phyloP scores from a whole-genome alignment of 2,113 vertebrate genomes.

The Pholis gunnellus region DNA sequence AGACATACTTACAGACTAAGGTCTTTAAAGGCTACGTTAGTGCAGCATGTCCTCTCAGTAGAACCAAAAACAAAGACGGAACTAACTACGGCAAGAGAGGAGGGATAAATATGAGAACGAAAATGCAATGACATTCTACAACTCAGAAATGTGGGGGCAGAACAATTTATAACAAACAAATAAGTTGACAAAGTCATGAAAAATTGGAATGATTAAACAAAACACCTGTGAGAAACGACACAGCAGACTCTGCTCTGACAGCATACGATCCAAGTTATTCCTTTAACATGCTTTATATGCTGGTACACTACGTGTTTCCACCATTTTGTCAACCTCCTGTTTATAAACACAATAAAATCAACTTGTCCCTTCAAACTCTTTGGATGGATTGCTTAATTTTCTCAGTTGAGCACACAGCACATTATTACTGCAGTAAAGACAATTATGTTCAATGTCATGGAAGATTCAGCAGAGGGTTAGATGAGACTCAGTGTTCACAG shows the following conservation, averaged over 20 bases:
- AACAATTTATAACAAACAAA: too few species aligned
- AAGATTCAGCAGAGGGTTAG: constrained; percentile 8
- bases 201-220: too few species aligned
- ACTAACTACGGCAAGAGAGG: too few species aligned
- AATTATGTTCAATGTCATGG: constrained; percentile 7
- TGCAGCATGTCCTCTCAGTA: too few species aligned
- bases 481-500: constrained; percentile 15
- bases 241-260: not conserved
- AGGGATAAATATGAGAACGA: too few species aligned
- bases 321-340: not conserved
- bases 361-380: not conserved
- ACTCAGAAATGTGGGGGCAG: too few species aligned
- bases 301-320: not conserved
- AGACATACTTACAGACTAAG: too few species aligned
- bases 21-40: too few species aligned
- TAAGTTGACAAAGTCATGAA: too few species aligned
- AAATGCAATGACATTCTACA: too few species aligned
- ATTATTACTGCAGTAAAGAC: constrained; percentile 13
- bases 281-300: not conserved
- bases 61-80: too few species aligned
- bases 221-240: too few species aligned
- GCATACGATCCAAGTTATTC: not conserved
- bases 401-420: not conserved
- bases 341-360: not conserved
- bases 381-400: constrained; percentile 35